Conservation (phyloP, 2,888 invertebrate species). For the Conistra vaccinii region DNA sequence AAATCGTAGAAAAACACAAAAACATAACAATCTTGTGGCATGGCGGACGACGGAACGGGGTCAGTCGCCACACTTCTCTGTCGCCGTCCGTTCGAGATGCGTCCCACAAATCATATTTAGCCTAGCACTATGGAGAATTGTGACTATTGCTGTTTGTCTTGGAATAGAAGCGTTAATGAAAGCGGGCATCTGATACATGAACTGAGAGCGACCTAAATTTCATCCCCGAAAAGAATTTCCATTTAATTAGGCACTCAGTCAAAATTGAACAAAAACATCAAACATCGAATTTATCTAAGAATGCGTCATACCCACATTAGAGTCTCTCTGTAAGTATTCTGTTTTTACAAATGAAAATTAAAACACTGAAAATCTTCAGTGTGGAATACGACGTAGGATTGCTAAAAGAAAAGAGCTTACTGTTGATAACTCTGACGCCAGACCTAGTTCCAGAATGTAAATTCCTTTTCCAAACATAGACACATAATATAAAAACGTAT, state of each 20-base stretch:
- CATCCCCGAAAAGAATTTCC: constrained; percentile 48
- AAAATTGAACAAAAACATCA: constrained; percentile 31
- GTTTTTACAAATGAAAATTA: constrained; percentile 17
- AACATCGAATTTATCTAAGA: constrained; percentile 23
- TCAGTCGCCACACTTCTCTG: constrained; percentile 79
- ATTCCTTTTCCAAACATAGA: constrained; percentile 72
- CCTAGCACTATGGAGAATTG: constrained; percentile 81
- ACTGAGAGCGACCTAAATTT: constrained; percentile 77
- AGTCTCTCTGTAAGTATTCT: neutral
- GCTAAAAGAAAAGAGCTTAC: constrained; percentile 24
- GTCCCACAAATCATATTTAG: constrained; percentile 88
- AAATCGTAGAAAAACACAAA: constrained; percentile 65
- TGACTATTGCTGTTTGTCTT: constrained; percentile 84
- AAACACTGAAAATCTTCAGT: constrained; percentile 5
- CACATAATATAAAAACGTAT: constrained; percentile 66
- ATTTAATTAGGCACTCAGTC: constrained; percentile 52
- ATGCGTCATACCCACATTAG: constrained; percentile 16
- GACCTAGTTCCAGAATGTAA: constrained; percentile 26
- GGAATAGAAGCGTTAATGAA: constrained; percentile 83
- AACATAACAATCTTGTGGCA: constrained; percentile 67
- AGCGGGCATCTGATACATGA: constrained; percentile 78
- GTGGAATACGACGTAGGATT: constrained; percentile 4
- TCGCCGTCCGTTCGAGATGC: constrained; percentile 79
- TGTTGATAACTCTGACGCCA: constrained; percentile 42
- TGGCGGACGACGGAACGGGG: constrained; percentile 79